These are phyloP conservation scores for Drosophila buzzatii DNA, from an alignment of 2,888 invertebrate species.

Conservation along the genomic window DNA sequence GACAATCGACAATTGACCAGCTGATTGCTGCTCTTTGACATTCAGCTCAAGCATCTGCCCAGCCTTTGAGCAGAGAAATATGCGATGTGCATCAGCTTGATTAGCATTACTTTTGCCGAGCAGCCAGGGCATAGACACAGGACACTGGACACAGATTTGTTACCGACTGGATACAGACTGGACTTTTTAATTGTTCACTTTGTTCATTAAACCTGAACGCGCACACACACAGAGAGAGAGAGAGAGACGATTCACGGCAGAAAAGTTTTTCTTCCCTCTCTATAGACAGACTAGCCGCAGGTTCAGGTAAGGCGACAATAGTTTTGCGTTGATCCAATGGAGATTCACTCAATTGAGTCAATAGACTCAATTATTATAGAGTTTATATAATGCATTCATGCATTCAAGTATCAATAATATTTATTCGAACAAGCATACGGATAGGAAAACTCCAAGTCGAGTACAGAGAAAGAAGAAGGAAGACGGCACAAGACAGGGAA, in stretches of 20 bases:
- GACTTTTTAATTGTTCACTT: conserved; percentile 12
- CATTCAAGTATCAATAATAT: neutral
- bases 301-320: neutral
- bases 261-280: neutral
- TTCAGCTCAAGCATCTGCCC: neutral
- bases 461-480: neutral
- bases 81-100: conserved; percentile 48
- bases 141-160: no score
- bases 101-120: conserved; percentile 28
- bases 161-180: neutral
- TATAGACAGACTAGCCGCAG: neutral
- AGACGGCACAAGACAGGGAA: no score
- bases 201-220: neutral
- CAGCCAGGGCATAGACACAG: neutral
- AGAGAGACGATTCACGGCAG: no score
- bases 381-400: neutral
- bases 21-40: neutral
- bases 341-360: neutral
- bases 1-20: conserved; percentile 1
- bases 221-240: neutral
- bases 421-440: neutral
- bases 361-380: neutral
- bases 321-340: neutral
- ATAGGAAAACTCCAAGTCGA: neutral
- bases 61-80: conserved; percentile 23